Percentiles rank a stretch among this genome's conserved stretches.
phyloP scores from a whole-genome alignment of 2,888 invertebrate genomes.

The Scaptomyza parva region DNA sequence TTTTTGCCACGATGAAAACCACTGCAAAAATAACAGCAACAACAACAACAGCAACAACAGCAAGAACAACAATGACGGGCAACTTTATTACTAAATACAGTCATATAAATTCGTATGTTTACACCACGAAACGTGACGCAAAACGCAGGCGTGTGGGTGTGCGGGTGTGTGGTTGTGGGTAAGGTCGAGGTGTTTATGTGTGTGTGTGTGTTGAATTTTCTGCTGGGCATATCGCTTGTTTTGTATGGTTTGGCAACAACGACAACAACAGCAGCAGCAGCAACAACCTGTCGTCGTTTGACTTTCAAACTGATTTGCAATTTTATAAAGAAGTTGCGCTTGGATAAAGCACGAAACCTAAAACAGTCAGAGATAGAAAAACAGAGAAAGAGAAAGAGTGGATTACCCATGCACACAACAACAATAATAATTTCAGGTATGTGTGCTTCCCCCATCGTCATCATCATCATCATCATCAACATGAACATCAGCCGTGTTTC shows the following conservation, averaged over 20 bases:
- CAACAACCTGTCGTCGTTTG: slow-evolving; percentile 76
- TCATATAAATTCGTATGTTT: slow-evolving; percentile 73
- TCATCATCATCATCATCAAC: slow-evolving; percentile 30
- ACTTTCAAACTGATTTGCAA: slow-evolving; percentile 80
- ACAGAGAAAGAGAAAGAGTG: slow-evolving; percentile 16
- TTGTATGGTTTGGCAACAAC: slow-evolving; percentile 41
- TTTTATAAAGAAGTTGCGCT: slow-evolving; percentile 70
- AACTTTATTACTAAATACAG: slow-evolving; percentile 75
- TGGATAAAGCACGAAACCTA: slow-evolving; percentile 20
- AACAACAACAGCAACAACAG: slow-evolving; percentile 13
- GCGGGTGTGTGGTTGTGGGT: background rate
- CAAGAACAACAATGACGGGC: slow-evolving; percentile 57
- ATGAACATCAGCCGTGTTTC: slow-evolving; percentile 22
- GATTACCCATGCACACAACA: slow-evolving; percentile 52
- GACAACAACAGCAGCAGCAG: slow-evolving; percentile 36
- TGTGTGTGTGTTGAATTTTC: slow-evolving; percentile 12
- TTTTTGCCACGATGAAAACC: background rate
- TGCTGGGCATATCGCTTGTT: slow-evolving; percentile 41
- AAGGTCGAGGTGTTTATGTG: background rate
- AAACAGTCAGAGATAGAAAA: no score
- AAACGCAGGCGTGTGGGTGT: slow-evolving; percentile 1
- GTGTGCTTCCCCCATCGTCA: slow-evolving; percentile 37
- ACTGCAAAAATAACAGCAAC: slow-evolving; percentile 19
- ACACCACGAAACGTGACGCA: slow-evolving; percentile 59
- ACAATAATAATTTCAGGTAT: slow-evolving; percentile 25